Base-by-base conservation (phyloP, 2,888 invertebrate genomes). In the Polia nebulosa region DNA sequence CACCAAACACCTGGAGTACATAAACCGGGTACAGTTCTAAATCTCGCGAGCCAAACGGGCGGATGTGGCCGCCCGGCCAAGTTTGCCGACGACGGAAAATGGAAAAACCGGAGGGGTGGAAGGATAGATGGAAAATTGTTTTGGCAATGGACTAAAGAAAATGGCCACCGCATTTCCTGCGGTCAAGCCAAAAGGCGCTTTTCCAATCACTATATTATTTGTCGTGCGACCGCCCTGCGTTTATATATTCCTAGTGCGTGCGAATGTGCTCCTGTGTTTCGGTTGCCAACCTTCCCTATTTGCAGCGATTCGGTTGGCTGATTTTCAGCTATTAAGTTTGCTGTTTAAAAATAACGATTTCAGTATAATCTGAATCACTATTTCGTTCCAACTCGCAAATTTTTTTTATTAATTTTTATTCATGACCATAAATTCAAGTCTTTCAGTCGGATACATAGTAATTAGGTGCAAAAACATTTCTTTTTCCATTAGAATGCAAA, bases 91-190 rank as follows among this genome's bases (percentile, higher is more conserved):
- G 88, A 90, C 90, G 89, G 90, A 91, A 91, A 92, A 92, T 90
- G 89, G 92, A 88, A 91, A 91, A 91, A 90, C 88, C 84, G 85
- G 84, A 85, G 84, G 84, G 84, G 78, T 80, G 82, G 82, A 81
- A 83, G 81, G 78, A 80, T 78, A 83, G 82, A 82, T 84, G 84
- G 83, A 83, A 91, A 89, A 93, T 93, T 92, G 92, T 94, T 92
- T 93, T 94, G 93, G 93, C 93, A 89, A 88, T 92, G 93, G 94
- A 93, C 94, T 95, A 90, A 94, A 93, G 95, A 94, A 96, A 95
- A 95, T 95, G 94, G 89, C 88, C 82, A 85, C 87, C 87, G 86
- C 87, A 88, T 88, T 89, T 89, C 88, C 88, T 88, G 88, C 81
- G 88, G 89, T 89, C 88, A 88, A 83, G 88, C 87, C 88, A 87